Percentiles rank a stretch among this genome's conserved stretches.
Conservation (phyloP, 53 echinoderm and acorn worm genomes). For the Echinarachnius parma region DNA sequence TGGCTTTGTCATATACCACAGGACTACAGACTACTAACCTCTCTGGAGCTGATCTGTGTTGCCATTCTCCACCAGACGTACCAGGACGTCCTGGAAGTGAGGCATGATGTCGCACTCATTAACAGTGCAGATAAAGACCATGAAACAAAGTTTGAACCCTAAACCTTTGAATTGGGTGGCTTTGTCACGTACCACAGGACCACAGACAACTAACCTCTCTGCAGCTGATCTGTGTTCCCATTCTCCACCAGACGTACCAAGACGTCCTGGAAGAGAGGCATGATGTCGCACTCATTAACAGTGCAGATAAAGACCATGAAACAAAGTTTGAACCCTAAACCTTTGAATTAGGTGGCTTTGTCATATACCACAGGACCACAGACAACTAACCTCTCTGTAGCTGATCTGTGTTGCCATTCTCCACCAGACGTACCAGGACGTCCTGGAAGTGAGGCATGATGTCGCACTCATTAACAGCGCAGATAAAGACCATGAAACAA, state of each 20-base stretch:
- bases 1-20: no score
- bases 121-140: no score
- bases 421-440: slow-evolving; percentile 69
- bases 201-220: slow-evolving; percentile 54
- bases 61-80: slow-evolving; percentile 76
- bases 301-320: no score
- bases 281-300: no score
- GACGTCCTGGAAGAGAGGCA: slow-evolving; percentile 87
- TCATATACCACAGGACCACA: no score
- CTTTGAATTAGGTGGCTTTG: no score
- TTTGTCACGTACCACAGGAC: no score
- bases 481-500: no score
- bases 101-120: slow-evolving; percentile 80
- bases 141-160: no score
- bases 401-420: slow-evolving; percentile 78
- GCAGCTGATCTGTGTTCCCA: slow-evolving; percentile 81
- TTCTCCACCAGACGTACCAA: slow-evolving; percentile 74
- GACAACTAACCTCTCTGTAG: slow-evolving; percentile 68
- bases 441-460: slow-evolving; percentile 89
- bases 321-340: no score
- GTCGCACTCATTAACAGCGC: no score
- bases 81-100: slow-evolving; percentile 78
- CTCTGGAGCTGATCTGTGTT: slow-evolving; percentile 81
- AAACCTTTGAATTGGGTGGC: no score
- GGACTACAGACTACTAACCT: slow-evolving; percentile 48